A percentile compares a stretch with the other conserved stretches of the same genome.
phyloP scores from a whole-genome alignment of 1,140 invertebrate genomes.

The Scylla paramamosain region DNA sequence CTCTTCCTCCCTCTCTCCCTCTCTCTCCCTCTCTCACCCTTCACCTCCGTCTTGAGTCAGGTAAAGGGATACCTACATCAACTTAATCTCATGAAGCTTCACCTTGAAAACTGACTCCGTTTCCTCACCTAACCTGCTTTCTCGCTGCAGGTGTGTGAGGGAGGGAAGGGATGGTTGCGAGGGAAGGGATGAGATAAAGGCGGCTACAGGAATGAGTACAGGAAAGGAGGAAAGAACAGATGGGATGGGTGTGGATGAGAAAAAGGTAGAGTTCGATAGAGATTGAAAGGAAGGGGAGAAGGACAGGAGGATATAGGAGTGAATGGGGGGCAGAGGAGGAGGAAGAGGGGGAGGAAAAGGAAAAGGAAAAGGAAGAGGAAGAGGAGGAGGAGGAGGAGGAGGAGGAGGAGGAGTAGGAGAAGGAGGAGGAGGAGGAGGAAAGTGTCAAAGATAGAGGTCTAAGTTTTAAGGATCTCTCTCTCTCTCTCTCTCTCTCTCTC shows the following conservation, averaged over 20 bases:
- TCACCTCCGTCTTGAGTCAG: too few species aligned
- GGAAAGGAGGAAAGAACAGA: neutral
- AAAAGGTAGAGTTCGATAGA: neutral
- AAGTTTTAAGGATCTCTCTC: too few species aligned
- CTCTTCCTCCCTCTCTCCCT: too few species aligned
- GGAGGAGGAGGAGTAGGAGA: too few species aligned
- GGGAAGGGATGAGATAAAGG: neutral
- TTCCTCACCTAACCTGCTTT: neutral
- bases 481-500: too few species aligned
- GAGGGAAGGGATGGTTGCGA: neutral
- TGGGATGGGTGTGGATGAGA: neutral
- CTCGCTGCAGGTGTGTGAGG: neutral
- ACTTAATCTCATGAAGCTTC: neutral
- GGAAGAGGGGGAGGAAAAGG: neutral
- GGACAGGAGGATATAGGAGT: too few species aligned
- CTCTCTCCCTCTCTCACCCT: too few species aligned
- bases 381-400: neutral
- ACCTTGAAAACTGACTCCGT: neutral
- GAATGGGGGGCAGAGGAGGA: neutral
- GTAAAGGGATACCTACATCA: neutral
- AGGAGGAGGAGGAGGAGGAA: too few species aligned
- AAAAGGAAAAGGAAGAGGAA: neutral
- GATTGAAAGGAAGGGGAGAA: neutral
- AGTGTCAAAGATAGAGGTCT: too few species aligned
- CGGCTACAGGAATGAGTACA: neutral